Evolutionary conservation across 1,140 invertebrate species (phyloP), one percentile per base, ranked within the genome.

Genomic region (Drosophila lacteicornis): DNA sequence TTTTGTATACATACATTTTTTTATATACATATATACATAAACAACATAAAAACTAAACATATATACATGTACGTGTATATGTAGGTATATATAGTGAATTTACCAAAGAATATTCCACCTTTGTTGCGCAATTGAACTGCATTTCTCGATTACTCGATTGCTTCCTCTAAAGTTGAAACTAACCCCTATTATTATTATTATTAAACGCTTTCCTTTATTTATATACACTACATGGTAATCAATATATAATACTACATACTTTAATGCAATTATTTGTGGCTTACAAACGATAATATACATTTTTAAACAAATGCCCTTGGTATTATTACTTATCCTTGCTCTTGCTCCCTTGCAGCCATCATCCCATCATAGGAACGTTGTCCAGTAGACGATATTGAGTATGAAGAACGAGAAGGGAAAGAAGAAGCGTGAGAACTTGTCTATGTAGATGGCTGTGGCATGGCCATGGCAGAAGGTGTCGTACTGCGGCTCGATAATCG

Each of bases 381-480:
- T 96, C 97, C 97, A 98, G 92, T 98, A 98, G 22, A 97, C 96
- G 78, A 97, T 95, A 90, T 98, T 98, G 17, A 98, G 94, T 80
- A 97, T 96, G 80, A 97, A 95, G 93, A 98, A 98, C 8, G 97
- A 97, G 91, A 97, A 97, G 4, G 97, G 97, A 79, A 98, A 98
- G 93, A 97, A 97, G 93, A 97, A 96, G 91, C 97, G 94, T 40
- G 97, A 97, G 90, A 97, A 95, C 90, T 97, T 96, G 93, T 98
- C 97, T 80, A 97, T 97, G 93, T 96, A 97, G 71, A 98, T 94
- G 27, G 97, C 97, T 69, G 96, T 97, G 91, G 96, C 96, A 84
- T 96, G 95, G 53, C 97, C 97, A 91, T 96, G 94, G 91, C 97
- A 97, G 93, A 96, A 97, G 13, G 96, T 97, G 62, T 96, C 96